These are phyloP conservation scores for Chironex yamaguchii DNA, from an alignment of 30 jellyfish, hydroid and myxozoan species.

Conservation along the genomic window DNA sequence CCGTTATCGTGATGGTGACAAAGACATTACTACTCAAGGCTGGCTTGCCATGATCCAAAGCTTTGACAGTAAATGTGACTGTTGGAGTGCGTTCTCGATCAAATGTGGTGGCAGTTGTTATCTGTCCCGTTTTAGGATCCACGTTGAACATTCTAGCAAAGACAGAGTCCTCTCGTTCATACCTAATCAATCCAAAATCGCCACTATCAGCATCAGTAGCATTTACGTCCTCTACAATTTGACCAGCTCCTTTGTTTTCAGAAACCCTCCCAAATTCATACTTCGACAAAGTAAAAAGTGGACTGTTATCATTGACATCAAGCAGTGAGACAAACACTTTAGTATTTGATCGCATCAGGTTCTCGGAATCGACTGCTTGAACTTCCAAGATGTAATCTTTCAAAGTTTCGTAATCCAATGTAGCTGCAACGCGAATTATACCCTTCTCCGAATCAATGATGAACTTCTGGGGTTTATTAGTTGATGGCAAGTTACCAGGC, in stretches of 20 bases:
- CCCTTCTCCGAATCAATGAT: conserved; percentile 88
- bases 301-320: conserved; percentile 94
- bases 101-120: conserved; percentile 74
- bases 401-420: conserved; percentile 79
- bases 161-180: conserved; percentile 51
- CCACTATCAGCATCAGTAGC: conserved; percentile 95
- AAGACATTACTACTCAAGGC: conserved; percentile 68
- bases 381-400: conserved; percentile 84
- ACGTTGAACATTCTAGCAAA: conserved; percentile 51
- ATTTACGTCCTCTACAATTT: conserved; percentile 81
- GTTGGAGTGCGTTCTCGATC: conserved; percentile 86
- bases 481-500: conserved; percentile 81
- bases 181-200: conserved; percentile 67
- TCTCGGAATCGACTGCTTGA: conserved; percentile 80
- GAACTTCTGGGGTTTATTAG: conserved; percentile 83
- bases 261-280: conserved; percentile 90
- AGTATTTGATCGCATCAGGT: conserved; percentile 78
- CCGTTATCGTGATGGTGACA: conserved; percentile 82
- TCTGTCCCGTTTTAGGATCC: conserved; percentile 76
- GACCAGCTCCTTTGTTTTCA: conserved; percentile 80
- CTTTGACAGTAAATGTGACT: conserved; percentile 82
- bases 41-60: conserved; percentile 80
- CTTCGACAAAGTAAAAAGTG: conserved; percentile 80
- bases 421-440: conserved; percentile 76
- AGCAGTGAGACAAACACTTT: conserved; percentile 71